Evolutionary conservation across 1,140 invertebrate genomes (phyloP).

Genomic region (Pogonus chalceus): DNA sequence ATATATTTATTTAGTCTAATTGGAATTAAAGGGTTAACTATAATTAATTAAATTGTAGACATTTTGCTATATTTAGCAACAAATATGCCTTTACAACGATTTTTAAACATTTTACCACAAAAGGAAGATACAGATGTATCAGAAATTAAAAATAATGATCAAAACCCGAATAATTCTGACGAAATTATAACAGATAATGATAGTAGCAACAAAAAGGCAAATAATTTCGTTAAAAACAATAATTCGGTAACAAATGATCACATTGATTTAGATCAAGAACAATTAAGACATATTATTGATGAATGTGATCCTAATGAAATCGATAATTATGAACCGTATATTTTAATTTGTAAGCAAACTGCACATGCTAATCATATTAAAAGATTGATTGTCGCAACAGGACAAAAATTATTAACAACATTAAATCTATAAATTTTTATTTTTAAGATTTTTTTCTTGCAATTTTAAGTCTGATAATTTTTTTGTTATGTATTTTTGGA

Average conservation of each 20-base stretch:
- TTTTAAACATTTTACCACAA: background rate
- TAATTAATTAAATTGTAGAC: slow-evolving; percentile 8
- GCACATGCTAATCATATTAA: slow-evolving; percentile 50
- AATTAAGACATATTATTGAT: background rate
- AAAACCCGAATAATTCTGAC: slow-evolving; percentile 14
- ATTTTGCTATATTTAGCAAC: slow-evolving; percentile 7
- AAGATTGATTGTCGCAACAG: slow-evolving; percentile 48
- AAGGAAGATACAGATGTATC: slow-evolving; percentile 11
- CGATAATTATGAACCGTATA: slow-evolving; percentile 36
- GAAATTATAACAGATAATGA: slow-evolving; percentile 9
- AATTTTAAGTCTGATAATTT: too few species aligned
- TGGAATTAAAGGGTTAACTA: background rate
- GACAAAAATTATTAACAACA: slow-evolving; percentile 45
- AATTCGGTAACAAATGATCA: slow-evolving; percentile 7
- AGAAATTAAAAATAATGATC: background rate
- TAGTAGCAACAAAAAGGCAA: slow-evolving; percentile 4
- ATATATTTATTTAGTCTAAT: slow-evolving; percentile 6
- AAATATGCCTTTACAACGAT: background rate
- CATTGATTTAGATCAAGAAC: slow-evolving; percentile 11
- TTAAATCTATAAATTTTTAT: slow-evolving; percentile 38
- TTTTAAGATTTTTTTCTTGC: background rate
- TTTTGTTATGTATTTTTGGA: background rate
- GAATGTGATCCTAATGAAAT: slow-evolving; percentile 28
- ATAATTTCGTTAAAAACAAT: background rate
- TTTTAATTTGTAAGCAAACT: slow-evolving; percentile 42